These are phyloP conservation scores for Poecilia gillii DNA, from an alignment of 2,797 vertebrate species.

Conservation along the genomic window DNA sequence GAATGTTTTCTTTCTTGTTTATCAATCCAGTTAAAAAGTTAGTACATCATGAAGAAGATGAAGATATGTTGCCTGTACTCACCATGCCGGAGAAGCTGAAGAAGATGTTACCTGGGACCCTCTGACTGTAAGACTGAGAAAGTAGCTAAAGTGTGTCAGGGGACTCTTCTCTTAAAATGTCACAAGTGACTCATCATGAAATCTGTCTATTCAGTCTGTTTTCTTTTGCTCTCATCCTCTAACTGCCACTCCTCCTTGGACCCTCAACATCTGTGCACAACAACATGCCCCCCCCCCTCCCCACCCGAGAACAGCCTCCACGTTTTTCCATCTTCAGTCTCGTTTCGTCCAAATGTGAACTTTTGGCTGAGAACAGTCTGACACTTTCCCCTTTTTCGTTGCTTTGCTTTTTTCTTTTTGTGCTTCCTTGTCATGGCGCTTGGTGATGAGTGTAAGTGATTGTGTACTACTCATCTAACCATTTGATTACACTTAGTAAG, in stretches of 20 bases:
- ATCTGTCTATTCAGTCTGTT: constrained; percentile 17
- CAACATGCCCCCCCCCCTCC: constrained; percentile 1
- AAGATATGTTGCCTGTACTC: constrained; percentile 38
- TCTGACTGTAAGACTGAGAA: constrained; percentile 66
- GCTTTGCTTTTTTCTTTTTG: background rate
- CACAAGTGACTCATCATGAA: constrained; percentile 72
- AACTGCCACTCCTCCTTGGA: constrained; percentile 5
- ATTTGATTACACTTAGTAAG: constrained; percentile 21
- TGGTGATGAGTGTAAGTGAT: constrained; percentile 13
- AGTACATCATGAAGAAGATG: background rate
- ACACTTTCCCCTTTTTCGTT: background rate
- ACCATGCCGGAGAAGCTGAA: constrained; percentile 41
- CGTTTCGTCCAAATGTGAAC: constrained; percentile 36
- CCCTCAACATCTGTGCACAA: constrained; percentile 36
- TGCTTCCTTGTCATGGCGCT: background rate
- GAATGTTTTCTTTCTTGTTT: background rate
- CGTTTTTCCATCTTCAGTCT: constrained; percentile 53
- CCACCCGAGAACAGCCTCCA: constrained; percentile 45
- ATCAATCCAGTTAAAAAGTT: background rate
- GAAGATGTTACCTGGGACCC: constrained; percentile 66
- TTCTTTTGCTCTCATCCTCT: constrained; percentile 9
- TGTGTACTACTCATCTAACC: constrained; percentile 22
- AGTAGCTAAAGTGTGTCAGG: constrained; percentile 48
- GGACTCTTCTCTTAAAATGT: constrained; percentile 63
- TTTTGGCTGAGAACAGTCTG: background rate